phyloP scores from a whole-genome alignment of 1,140 invertebrate species.

The Neoseiulus cucumeris region DNA sequence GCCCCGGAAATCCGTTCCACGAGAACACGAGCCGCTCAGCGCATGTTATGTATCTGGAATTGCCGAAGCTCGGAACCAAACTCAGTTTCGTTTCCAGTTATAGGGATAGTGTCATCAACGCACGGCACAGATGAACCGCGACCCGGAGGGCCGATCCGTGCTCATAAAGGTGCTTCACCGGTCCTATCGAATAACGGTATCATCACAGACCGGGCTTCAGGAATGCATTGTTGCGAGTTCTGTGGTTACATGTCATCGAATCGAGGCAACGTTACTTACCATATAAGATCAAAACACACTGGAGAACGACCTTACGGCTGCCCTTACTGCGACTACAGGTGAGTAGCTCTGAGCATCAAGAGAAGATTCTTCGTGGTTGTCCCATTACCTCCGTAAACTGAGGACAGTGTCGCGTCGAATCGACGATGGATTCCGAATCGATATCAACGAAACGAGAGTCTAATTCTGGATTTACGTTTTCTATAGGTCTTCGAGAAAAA shows the following conservation, averaged over 20 bases:
- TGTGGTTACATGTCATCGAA: conserved; percentile 9
- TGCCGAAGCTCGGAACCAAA: no score
- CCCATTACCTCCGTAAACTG: no score
- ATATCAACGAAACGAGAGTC: no score
- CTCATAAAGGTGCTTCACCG: background rate
- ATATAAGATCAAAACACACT: background rate
- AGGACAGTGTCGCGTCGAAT: no score
- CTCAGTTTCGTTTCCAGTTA: no score
- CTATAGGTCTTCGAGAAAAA: background rate
- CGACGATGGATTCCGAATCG: no score
- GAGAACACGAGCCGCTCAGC: no score
- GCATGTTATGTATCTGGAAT: no score
- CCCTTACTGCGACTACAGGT: conserved; percentile 7
- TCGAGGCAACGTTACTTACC: conserved; percentile 2
- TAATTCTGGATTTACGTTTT: no score
- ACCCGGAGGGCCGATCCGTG: background rate
- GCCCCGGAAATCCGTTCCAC: no score
- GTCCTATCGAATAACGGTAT: background rate
- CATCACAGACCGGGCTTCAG: background rate
- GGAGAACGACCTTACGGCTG: background rate
- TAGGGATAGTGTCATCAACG: no score
- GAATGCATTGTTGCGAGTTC: conserved; percentile 10
- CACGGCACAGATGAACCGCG: background rate
- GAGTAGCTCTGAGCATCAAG: background rate
- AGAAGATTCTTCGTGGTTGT: no score